Conservation (phyloP, 2,113 vertebrate genomes). For the Ochotona princeps region DNA sequence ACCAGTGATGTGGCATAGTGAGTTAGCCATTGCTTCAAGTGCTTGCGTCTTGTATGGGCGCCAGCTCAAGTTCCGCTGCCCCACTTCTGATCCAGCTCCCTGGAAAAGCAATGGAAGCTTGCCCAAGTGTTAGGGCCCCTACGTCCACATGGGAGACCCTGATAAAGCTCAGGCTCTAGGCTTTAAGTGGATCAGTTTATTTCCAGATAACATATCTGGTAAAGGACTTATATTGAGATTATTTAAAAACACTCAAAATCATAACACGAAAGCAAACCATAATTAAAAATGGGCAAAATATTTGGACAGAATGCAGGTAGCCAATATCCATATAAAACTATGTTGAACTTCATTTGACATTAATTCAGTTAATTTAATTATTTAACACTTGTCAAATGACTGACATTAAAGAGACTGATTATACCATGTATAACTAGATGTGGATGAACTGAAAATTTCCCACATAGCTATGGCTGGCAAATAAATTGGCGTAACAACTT, state of each 20-base stretch:
- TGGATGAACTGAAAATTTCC: not conserved
- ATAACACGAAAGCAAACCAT: not conserved
- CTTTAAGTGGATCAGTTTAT: not conserved
- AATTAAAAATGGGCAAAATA: not conserved
- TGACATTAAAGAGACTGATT: not conserved
- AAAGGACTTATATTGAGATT: not conserved
- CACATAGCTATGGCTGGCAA: not conserved
- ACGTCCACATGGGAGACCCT: too few relatives aligned
- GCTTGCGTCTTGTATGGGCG: too few relatives aligned
- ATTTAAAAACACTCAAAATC: constrained; percentile 6
- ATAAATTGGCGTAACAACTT: not conserved
- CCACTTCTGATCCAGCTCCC: too few relatives aligned
- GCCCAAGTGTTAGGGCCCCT: too few relatives aligned
- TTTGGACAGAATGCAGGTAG: not conserved
- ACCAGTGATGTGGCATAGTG: too few relatives aligned
- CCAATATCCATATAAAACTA: not conserved
- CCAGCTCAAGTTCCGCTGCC: too few relatives aligned
- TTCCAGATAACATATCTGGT: not conserved
- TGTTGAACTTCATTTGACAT: not conserved
- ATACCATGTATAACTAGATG: not conserved
- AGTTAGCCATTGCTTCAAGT: too few relatives aligned
- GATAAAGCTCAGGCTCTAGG: too few relatives aligned
- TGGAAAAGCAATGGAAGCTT: too few relatives aligned
- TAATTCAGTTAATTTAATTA: too few relatives aligned
- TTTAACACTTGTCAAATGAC: not conserved